Conservation (phyloP, 2,888 invertebrate species). For the Drepanosiphum platanoidis region DNA sequence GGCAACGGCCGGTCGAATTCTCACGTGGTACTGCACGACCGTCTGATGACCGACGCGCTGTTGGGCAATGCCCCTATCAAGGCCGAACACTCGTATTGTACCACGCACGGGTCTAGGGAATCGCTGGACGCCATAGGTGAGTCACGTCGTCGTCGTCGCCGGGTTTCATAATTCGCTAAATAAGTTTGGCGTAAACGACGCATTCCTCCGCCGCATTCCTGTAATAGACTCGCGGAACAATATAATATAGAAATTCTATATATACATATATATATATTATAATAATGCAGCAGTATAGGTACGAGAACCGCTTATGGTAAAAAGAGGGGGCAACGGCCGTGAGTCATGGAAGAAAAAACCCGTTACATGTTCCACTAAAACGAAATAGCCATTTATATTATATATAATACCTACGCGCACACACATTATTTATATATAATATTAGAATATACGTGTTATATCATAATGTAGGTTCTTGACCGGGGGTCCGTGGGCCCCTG, state of each 20-base stretch:
- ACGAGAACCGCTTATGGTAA: constrained; percentile 17
- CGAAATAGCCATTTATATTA: constrained; percentile 38
- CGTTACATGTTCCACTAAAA: constrained; percentile 60
- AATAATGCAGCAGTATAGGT: neutral
- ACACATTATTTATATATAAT: too few species aligned
- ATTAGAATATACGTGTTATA: neutral
- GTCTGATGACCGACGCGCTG: constrained; percentile 88
- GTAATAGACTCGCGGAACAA: constrained; percentile 1
- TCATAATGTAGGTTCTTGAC: neutral
- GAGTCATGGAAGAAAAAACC: constrained; percentile 45
- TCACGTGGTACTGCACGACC: constrained; percentile 84
- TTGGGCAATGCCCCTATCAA: constrained; percentile 82
- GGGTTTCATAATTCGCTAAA: constrained; percentile 30
- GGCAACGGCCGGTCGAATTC: constrained; percentile 72
- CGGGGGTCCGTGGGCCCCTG: too few species aligned
- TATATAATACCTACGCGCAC: neutral
- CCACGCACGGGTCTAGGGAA: constrained; percentile 65
- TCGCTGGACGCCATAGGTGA: constrained; percentile 57
- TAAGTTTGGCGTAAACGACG: constrained; percentile 13
- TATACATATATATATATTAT: constrained; percentile 23
- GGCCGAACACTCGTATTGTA: constrained; percentile 91
- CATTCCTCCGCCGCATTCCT: constrained; percentile 49
- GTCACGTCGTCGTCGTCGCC: constrained; percentile 19
- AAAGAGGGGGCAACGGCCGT: constrained; percentile 21
- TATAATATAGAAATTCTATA: constrained; percentile 25